These are phyloP conservation scores for Centropus unirufus DNA, from an alignment of 2,113 vertebrate genomes.

Conservation along the genomic window DNA sequence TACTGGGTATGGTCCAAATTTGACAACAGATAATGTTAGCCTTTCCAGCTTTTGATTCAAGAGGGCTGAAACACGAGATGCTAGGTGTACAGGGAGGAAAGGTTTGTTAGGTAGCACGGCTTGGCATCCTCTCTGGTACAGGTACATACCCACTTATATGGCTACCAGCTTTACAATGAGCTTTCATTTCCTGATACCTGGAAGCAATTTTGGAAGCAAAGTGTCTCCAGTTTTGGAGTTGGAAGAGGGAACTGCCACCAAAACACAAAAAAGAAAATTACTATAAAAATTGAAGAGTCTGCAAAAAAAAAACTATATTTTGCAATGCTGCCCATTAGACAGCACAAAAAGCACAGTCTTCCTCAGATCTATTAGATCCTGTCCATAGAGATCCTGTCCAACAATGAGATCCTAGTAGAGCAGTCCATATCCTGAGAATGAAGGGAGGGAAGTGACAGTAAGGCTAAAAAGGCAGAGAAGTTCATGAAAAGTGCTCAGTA, in stretches of 20 bases:
- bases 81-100: not conserved
- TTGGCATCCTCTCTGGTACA: not conserved
- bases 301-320: not conserved
- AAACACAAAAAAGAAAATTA: not conserved
- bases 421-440: not conserved
- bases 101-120: not conserved
- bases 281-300: not conserved
- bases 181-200: not conserved
- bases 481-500: not conserved
- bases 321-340: not conserved
- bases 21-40: not conserved
- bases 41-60: not conserved
- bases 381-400: not conserved
- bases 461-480: not conserved
- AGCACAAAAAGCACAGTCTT: not conserved
- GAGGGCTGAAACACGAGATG: not conserved
- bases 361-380: not conserved
- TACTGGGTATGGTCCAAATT: not conserved
- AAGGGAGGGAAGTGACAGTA: not conserved
- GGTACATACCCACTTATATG: not conserved
- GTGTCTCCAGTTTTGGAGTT: fast-evolving
- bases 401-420: not conserved
- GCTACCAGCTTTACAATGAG: not conserved
- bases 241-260: not conserved
- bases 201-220: not conserved